These are phyloP conservation scores for Cenopis cana DNA, from an alignment of 2,888 invertebrate species.

Conservation along the genomic window DNA sequence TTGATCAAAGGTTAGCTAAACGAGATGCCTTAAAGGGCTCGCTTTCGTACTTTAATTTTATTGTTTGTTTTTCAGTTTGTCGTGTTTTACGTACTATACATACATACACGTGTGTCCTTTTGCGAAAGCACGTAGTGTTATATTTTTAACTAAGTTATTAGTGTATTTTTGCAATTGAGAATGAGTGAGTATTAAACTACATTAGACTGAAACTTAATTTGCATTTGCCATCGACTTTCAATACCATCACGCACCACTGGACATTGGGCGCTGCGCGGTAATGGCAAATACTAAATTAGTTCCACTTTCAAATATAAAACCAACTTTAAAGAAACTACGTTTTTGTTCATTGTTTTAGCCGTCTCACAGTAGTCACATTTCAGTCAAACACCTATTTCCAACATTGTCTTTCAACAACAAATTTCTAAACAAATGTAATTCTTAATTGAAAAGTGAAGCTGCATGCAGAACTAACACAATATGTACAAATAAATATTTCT, in stretches of 20 bases:
- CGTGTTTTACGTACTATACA: too few relatives aligned
- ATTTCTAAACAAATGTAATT: not conserved
- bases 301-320: constrained; percentile 40
- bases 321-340: constrained; percentile 18
- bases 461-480: not conserved
- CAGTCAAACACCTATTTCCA: not conserved
- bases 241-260: constrained; percentile 29
- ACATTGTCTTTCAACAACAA: too few relatives aligned
- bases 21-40: too few relatives aligned
- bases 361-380: not conserved
- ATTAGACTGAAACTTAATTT: not conserved
- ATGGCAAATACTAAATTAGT: constrained; percentile 36
- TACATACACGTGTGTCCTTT: too few relatives aligned
- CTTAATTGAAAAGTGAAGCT: not conserved
- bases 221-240: constrained; percentile 8
- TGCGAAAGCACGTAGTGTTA: too few relatives aligned
- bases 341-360: constrained; percentile 3
- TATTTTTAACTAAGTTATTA: too few relatives aligned
- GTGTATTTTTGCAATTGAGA: too few relatives aligned
- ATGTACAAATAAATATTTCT: not conserved
- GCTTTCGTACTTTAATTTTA: too few relatives aligned
- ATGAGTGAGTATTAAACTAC: too few relatives aligned
- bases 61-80: too few relatives aligned
- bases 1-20: too few relatives aligned
- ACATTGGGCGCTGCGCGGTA: constrained; percentile 33